These are phyloP conservation scores for Probosciger aterrimus DNA, from an alignment of 2,113 vertebrate genomes.

Conservation along the genomic window DNA sequence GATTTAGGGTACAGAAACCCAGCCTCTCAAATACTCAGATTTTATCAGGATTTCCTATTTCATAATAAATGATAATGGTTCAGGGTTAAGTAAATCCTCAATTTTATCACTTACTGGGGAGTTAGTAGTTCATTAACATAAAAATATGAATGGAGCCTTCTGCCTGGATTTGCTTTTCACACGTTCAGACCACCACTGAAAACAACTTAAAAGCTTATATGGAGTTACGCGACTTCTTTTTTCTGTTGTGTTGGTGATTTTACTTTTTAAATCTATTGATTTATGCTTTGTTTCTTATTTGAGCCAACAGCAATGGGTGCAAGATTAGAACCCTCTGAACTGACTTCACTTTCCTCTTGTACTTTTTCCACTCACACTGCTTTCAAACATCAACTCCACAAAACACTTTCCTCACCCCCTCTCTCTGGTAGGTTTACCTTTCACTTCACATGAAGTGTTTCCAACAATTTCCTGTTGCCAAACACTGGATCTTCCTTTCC, in stretches of 20 bases:
- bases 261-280: background rate
- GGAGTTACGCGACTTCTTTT: background rate
- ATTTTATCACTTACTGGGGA: background rate
- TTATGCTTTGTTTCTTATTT: background rate
- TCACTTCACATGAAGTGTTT: background rate
- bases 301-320: background rate
- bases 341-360: background rate
- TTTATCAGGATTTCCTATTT: background rate
- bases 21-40: background rate
- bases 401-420: background rate
- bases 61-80: background rate
- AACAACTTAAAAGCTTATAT: background rate
- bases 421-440: background rate
- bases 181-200: background rate
- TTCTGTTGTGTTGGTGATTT: background rate
- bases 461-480: background rate
- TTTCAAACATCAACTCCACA: background rate
- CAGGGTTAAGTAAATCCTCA: background rate
- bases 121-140: background rate
- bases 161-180: background rate
- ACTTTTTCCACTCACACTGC: background rate
- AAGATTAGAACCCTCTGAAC: background rate
- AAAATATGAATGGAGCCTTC: background rate
- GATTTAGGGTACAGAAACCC: background rate
- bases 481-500: background rate